These are phyloP conservation scores for Tautogolabrus adspersus DNA, from an alignment of 2,113 vertebrate genomes.

Conservation along the genomic window DNA sequence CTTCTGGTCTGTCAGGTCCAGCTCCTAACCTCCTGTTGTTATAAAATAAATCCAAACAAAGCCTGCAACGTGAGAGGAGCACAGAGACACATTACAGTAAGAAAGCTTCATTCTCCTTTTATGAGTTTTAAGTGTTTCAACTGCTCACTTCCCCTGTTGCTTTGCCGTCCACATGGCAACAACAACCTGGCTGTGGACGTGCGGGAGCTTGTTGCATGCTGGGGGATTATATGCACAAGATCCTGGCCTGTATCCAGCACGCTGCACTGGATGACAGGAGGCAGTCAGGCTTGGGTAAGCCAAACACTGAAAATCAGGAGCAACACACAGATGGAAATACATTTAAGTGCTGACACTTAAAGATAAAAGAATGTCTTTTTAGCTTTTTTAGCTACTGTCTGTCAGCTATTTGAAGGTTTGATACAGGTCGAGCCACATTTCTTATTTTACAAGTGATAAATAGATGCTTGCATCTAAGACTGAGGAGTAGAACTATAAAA, in stretches of 20 bases:
- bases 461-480: too few species aligned
- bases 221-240: conserved; percentile 75
- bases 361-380: conserved; percentile 36
- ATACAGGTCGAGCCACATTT: not conserved
- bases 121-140: conserved; percentile 10
- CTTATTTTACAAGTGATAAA: not conserved
- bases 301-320: conserved; percentile 69
- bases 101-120: conserved; percentile 26
- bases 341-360: conserved; percentile 38
- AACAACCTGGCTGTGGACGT: conserved; percentile 55
- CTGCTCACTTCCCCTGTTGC: conserved; percentile 51
- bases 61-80: conserved; percentile 14
- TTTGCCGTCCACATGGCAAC: conserved; percentile 72
- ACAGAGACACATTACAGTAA: not conserved
- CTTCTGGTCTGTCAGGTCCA: not conserved
- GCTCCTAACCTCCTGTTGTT: not conserved
- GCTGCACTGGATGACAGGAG: conserved; percentile 66
- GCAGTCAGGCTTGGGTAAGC: conserved; percentile 71
- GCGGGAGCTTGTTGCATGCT: conserved; percentile 56
- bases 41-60: conserved; percentile 37
- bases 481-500: too few species aligned
- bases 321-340: conserved; percentile 73
- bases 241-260: conserved; percentile 70
- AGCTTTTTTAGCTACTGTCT: not conserved
- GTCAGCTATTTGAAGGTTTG: not conserved